These are phyloP conservation scores for Brachymystax lenok DNA, from an alignment of 2,797 vertebrate species.

Conservation along the genomic window DNA sequence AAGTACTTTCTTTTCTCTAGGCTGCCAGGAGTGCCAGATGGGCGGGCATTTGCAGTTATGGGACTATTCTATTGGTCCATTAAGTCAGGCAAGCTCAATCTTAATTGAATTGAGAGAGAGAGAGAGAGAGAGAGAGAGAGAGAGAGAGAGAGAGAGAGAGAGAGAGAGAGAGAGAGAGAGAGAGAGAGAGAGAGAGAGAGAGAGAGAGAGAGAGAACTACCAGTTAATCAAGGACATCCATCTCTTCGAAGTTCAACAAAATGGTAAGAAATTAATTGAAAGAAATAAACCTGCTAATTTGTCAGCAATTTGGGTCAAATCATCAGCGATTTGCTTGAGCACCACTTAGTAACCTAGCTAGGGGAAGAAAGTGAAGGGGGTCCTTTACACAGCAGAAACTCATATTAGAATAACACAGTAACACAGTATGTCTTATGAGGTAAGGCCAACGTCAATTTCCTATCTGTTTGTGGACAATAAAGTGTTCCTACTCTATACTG, in stretches of 20 bases:
- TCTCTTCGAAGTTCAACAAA: constrained; percentile 24
- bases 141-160: no score
- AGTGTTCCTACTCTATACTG: not conserved
- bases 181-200: no score
- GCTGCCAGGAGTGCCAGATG: no score
- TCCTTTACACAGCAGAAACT: no score
- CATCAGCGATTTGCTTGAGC: constrained; percentile 30
- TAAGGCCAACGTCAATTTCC: not conserved
- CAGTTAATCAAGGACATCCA: constrained; percentile 40
- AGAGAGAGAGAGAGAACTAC: not conserved
- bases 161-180: no score
- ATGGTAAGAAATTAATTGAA: constrained; percentile 45
- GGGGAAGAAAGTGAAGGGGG: not conserved
- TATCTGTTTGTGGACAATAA: not conserved
- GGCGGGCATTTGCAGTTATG: no score
- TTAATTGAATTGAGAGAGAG: no score
- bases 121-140: no score
- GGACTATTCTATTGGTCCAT: no score
- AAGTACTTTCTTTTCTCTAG: no score
- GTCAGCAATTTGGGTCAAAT: constrained; percentile 44
- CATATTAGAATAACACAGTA: no score
- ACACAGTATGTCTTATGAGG: not conserved
- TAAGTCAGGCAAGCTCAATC: no score
- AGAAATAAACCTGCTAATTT: constrained; percentile 53
- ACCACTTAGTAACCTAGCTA: constrained; percentile 28